Evolutionary conservation across 2,113 vertebrate genomes (phyloP).

Genomic region (Mustela lutreola): DNA sequence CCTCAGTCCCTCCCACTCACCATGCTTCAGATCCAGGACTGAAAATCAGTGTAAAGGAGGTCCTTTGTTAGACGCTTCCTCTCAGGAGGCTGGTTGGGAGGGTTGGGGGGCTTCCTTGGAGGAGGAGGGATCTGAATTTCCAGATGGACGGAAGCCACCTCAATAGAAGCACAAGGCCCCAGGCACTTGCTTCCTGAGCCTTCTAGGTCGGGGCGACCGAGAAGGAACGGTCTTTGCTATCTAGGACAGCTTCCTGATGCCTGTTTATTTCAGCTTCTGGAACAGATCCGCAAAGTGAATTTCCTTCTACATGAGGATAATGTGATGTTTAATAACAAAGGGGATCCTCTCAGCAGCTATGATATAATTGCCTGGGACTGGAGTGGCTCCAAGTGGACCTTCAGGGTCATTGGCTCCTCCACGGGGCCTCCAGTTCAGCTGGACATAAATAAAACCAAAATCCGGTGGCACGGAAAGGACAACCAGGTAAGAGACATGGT

Average conservation of each 20-base stretch:
- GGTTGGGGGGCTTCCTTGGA: not conserved
- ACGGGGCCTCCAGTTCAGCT: constrained; percentile 78
- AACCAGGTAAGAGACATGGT: constrained; percentile 72
- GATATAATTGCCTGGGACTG: constrained; percentile 90
- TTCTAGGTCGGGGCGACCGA: not conserved
- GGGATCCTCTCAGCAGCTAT: constrained; percentile 87
- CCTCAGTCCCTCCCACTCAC: not conserved
- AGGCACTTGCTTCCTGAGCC: not conserved
- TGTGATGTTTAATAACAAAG: constrained; percentile 87
- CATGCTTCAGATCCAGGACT: not conserved
- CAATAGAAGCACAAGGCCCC: not conserved
- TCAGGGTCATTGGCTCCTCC: constrained; percentile 87
- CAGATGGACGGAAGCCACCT: not conserved
- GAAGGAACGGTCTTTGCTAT: not conserved
- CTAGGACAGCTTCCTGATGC: not conserved
- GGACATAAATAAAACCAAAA: constrained; percentile 82
- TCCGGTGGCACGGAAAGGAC: constrained; percentile 87
- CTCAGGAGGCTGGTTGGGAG: not conserved
- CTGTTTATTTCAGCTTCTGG: constrained; percentile 83
- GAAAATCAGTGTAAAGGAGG: not conserved
- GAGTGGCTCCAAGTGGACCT: constrained; percentile 60
- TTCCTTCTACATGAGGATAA: constrained; percentile 88
- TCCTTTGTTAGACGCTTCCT: not conserved
- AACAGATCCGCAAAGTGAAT: constrained; percentile 87
- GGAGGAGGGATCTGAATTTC: not conserved